Base-by-base conservation (phyloP, 2,888 invertebrate genomes). In the Congeria kusceri region DNA sequence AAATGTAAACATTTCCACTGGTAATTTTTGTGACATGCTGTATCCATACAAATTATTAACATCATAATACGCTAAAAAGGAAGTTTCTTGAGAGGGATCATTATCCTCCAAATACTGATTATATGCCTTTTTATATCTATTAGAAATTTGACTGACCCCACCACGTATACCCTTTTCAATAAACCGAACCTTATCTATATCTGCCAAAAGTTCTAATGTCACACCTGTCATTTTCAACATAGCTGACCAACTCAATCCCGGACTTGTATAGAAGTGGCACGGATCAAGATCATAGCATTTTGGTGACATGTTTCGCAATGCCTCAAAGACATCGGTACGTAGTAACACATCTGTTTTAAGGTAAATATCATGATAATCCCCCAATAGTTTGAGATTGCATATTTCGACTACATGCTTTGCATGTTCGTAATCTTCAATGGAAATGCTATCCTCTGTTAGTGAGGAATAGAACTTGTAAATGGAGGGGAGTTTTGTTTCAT, bases 271-370 rank as follows among this genome's bases (percentile, higher is more conserved):
- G 69, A 88, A 92, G 20, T 80, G 73, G n/a, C 72, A 77, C 11
- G 88, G 87, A 71, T 91, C 91, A 59, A 92, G 76, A 59, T 85
- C 64, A 76, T 90, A 89, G 39, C 77, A 76, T 59, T 84, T 18
- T 25, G 47, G 23, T 20, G 61, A 72, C 15, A 56, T 61, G 53
- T 71, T 47, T 49, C 80, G 58, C 39, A 75, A 75, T 39, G 29
- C 15, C 67, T 78, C 77, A 75, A 78, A 77, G 25, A 74, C 65
- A 57, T 72, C 71, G 18, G 67, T 59, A 29, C 77, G 61, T 25
- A 80, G 44, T 32, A 75, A 59, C 18, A 82, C 76, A 59, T 81
- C 77, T 20, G 63, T 73, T 63, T 77, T 65, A n/a, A 74, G 39
- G 49, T 81, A 78, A 46, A 78, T 28, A 44, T 77, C 74, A 68